Evolutionary conservation across 2,113 vertebrate species (phyloP).

Genomic region (Pelusios castaneus): DNA sequence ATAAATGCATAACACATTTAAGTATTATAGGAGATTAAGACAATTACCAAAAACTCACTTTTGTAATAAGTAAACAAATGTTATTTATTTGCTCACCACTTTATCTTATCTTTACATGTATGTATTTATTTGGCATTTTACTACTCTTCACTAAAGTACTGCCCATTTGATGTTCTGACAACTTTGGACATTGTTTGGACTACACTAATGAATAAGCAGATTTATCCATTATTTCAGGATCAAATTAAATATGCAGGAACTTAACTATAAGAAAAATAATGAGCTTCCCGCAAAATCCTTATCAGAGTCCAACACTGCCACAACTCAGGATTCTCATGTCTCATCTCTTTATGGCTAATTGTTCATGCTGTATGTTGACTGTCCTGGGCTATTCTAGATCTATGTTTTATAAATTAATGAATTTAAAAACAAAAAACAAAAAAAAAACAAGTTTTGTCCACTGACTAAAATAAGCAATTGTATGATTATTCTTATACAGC

Average conservation of each 20-base stretch:
- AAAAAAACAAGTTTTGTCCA: neutral
- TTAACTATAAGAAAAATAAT: neutral
- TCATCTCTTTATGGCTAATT: neutral
- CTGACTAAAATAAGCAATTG: neutral
- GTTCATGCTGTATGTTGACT: neutral
- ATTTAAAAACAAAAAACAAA: neutral
- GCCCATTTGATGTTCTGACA: neutral
- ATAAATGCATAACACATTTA: neutral
- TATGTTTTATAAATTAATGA: neutral
- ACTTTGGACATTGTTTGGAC: neutral
- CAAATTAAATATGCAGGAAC: neutral
- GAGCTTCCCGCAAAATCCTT: neutral
- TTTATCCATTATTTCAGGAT: neutral
- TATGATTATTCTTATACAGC: neutral
- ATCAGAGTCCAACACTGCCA: neutral
- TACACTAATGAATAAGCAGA: neutral
- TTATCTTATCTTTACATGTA: neutral
- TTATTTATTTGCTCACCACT: neutral
- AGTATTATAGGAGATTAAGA: neutral
- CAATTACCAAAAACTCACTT: neutral
- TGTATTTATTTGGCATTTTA: neutral
- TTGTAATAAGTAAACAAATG: neutral
- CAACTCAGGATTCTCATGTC: neutral
- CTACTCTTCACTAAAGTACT: neutral
- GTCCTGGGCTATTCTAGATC: neutral